Evolutionary conservation across 2,113 vertebrate genomes (phyloP).

Genomic region (Callospermophilus lateralis): DNA sequence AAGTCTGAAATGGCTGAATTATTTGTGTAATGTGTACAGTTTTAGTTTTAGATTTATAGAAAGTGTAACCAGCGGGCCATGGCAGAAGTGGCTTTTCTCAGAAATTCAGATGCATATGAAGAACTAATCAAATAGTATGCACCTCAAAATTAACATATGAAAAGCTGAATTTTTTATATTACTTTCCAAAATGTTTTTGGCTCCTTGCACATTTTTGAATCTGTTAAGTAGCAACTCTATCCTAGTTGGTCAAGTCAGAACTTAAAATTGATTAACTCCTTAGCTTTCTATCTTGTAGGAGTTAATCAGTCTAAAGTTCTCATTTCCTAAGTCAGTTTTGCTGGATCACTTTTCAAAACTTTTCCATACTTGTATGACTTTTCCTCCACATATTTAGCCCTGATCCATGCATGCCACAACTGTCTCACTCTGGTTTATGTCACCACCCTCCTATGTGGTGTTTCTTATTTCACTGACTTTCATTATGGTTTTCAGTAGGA

Average conservation of each 20-base stretch:
- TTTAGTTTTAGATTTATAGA: slow-evolving; percentile 8
- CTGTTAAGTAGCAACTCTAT: neutral
- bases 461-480: neutral
- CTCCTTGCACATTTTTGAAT: neutral
- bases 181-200: neutral
- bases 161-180: neutral
- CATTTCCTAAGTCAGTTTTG: neutral
- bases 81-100: neutral
- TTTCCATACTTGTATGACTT: neutral
- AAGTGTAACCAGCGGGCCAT: neutral
- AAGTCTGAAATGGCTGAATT: neutral
- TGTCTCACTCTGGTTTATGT: neutral
- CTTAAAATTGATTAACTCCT: neutral
- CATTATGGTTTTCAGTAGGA: neutral
- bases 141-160: neutral
- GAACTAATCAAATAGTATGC: neutral
- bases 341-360: neutral
- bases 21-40: neutral
- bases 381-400: neutral
- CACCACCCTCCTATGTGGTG: neutral
- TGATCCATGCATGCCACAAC: neutral
- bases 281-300: neutral
- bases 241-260: neutral
- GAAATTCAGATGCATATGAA: neutral
- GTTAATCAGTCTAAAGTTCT: too few species aligned